Percentiles rank a stretch among this genome's conserved stretches.
These are phyloP conservation scores for Lonchura striata DNA, from an alignment of 2,113 vertebrate genomes.

Conservation along the genomic window DNA sequence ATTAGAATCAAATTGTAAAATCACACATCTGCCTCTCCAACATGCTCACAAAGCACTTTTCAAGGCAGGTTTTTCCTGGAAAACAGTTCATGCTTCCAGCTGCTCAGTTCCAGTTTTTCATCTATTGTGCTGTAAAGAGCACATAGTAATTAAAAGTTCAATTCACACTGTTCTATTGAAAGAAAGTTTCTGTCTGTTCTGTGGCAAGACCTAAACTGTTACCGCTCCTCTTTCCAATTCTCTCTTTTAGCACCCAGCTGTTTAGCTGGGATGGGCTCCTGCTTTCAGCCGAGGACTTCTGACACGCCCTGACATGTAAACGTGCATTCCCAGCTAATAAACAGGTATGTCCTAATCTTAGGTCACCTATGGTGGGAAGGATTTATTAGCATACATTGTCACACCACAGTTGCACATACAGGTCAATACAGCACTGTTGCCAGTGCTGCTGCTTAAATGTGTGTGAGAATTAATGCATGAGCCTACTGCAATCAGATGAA, in stretches of 20 bases:
- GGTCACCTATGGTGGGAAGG: background rate
- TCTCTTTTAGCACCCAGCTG: background rate
- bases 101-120: background rate
- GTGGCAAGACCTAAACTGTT: background rate
- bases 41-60: background rate
- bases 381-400: background rate
- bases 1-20: background rate
- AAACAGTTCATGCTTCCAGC: background rate
- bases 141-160: background rate
- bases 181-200: background rate
- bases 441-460: background rate
- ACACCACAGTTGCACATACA: background rate
- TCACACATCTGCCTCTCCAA: background rate
- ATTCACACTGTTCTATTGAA: background rate
- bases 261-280: background rate
- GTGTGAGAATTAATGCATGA: background rate
- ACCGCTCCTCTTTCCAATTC: background rate
- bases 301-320: background rate
- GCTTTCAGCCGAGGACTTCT: background rate
- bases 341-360: background rate
- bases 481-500: background rate
- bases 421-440: background rate
- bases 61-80: constrained; percentile 1
- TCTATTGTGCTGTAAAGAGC: background rate
- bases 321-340: background rate